Evolutionary conservation across 2,113 vertebrate species (phyloP), one percentile per base, ranked within the genome.

Genomic region (Paratilapia polleni): DNA sequence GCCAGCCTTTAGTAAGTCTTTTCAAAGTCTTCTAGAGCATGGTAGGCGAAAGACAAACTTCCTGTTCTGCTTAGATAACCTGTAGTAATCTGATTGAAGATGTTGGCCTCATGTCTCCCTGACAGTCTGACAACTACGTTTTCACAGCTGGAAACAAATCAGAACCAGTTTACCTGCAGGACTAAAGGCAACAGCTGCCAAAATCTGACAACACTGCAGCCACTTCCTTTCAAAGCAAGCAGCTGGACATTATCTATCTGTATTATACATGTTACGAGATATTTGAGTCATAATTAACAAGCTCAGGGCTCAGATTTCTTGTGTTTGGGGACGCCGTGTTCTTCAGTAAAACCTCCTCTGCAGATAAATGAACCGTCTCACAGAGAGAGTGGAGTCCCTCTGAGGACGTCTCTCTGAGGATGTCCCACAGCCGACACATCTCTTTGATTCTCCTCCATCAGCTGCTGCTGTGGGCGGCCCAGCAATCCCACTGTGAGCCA

Each of bases 381-480:
- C 68, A n/a, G 66, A 43, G 64, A 73, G n/a, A 54, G 47, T 24
- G 19, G 47, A 73, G 47, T 54, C 68, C 47, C 68, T 73, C 68
- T 8, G 66, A 52, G 43, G 66, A 73, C 43, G 9, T 60, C 56
- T 58, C 26, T 75, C 66, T 54, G 62, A 41, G 78, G 61, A 57
- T 26, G 60, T 74, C 87, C 74, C 77, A 9, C 64, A 60, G 84
- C 63, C 76, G 28, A 59, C 49, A 14, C 11, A 10, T 19, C 54
- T n/a, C 79, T 85, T 87, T 82, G 80, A 70, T 79, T 86, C 77
- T 64, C 43, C 73, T 78, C 58, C 78, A 22, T 78, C 81, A 81
- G 82, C 77, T 77, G 79, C 85, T 79, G 43, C 78, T 81, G 83
- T 81, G 76, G 80, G 62, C 28, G 63, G 57, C 20, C 79, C 78